Evolutionary conservation across 2,113 vertebrate genomes (phyloP).

Genomic region (Pangasianodon gigas): DNA sequence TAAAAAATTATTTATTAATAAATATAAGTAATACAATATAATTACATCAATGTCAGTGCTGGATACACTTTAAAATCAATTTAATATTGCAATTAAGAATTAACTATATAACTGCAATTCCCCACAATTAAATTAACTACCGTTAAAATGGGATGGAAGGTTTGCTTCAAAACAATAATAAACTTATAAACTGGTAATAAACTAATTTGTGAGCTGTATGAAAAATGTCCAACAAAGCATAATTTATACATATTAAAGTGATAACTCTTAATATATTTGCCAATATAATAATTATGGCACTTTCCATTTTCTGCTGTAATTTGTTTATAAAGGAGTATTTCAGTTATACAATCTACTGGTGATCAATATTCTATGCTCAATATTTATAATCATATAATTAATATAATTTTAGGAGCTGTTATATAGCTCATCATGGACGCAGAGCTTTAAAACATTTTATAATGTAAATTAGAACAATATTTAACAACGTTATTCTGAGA

Average conservation of each 20-base stretch:
- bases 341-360: not conserved
- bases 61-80: not conserved
- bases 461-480: not conserved
- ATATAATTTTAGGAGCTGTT: not conserved
- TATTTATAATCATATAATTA: not conserved
- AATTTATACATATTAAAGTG: not conserved
- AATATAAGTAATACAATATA: not conserved
- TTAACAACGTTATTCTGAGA: not conserved
- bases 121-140: not conserved
- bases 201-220: not conserved
- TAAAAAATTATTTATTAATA: not conserved
- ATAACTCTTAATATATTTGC: not conserved
- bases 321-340: not conserved
- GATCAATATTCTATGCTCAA: not conserved
- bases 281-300: not conserved
- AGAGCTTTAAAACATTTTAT: not conserved
- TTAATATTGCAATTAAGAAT: slow-evolving; percentile 1
- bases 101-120: not conserved
- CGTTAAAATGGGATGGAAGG: not conserved
- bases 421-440: not conserved
- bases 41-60: not conserved
- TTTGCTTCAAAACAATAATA: not conserved
- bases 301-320: not conserved
- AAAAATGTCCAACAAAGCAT: not conserved
- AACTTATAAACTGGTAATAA: not conserved